A percentile compares a stretch with the other conserved stretches of the same genome.
phyloP scores from a whole-genome alignment of 2,113 vertebrate genomes.

The Phyllostomus hastatus region DNA sequence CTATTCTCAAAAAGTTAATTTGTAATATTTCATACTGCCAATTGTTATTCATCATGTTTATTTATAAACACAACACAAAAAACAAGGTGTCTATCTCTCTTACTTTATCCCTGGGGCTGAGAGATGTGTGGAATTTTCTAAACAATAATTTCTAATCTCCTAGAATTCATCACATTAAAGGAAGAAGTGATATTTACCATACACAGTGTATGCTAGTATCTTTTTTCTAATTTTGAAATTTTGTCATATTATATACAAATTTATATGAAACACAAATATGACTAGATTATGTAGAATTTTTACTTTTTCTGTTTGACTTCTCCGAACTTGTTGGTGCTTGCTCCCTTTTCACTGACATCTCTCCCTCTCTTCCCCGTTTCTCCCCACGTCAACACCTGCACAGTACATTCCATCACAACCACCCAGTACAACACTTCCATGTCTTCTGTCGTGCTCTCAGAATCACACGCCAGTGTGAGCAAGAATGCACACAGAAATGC shows the following conservation, averaged over 20 bases:
- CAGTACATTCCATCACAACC: neutral
- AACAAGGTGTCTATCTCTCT: neutral
- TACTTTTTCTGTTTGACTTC: neutral
- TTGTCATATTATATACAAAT: neutral
- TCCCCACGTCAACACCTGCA: neutral
- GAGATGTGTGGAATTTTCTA: neutral
- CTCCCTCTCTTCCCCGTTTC: neutral
- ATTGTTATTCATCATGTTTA: neutral
- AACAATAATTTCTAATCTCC: neutral
- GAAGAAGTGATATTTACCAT: neutral
- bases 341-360: neutral
- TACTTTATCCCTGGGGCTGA: neutral
- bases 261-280: neutral
- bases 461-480: neutral
- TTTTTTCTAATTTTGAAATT: neutral
- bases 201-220: neutral
- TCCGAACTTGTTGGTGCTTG: neutral
- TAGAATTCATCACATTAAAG: neutral
- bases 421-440: neutral
- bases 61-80: neutral
- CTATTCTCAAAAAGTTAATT: neutral
- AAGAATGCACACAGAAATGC: neutral
- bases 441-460: neutral
- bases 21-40: neutral
- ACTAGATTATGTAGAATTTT: neutral